Base-by-base conservation (phyloP, 2,888 invertebrate genomes). In the Periphyllus acericola region DNA sequence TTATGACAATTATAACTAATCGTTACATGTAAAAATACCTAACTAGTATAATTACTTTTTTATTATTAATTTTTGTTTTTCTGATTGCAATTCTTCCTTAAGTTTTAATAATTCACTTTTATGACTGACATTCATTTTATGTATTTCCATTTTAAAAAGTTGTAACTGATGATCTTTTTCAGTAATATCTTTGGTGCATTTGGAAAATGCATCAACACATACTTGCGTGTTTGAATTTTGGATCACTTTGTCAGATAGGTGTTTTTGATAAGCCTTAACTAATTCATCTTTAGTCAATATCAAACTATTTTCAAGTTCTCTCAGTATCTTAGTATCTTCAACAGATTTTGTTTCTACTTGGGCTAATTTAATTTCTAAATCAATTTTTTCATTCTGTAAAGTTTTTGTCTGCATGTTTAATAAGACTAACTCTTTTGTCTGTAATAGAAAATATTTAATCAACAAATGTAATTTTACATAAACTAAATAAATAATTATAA, bases 281-380 rank as follows among this genome's bases (percentile, higher is more conserved):
- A 79, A 72, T 71, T 68, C 79, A 8, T 72, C 29, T 79, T 86
- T 80, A 34, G 79, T 79, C 1, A 72, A 25, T 14, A 40, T 29
- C 14, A 79, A 71, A 86, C 72, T 55, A 17, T 79, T 86, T 72
- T 86, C 55, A 79, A 86, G 86, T 46, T 5, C 55, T 19, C 14
- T 52, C 1, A 71, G 14, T n/a, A 17, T 86, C 36, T 86, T 36
- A 52, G 17, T 17, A 36, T 34, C n/a, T n/a, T 52, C 21, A 29
- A 8, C 8, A 14, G 34, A 34, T 40, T 80, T 3, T 55, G 17
- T 52, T 79, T 79, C 40, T 4, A 9, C n/a, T 55, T 72, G 8
- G 29, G n/a, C 29, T 71, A 86, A 29, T 79, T 79, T 68, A n/a
- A 55, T n/a, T 80, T 86, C 52, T 40, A 76, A 78, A 34, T 78